Conservation (phyloP, 2,888 invertebrate species). For the Lutraria lutraria region DNA sequence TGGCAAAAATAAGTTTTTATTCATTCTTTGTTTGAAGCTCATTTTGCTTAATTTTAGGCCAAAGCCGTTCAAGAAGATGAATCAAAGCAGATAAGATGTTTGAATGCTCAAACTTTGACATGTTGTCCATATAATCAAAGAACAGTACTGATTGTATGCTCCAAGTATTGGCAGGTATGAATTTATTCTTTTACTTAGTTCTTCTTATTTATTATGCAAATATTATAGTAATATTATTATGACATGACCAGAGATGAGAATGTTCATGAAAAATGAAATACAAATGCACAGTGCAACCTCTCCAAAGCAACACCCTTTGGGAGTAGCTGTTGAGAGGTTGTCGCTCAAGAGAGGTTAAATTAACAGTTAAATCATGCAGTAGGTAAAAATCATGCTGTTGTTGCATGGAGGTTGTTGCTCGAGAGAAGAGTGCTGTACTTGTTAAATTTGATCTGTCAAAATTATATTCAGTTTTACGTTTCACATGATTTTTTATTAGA, state of each 20-base stretch:
- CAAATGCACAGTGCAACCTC: no score
- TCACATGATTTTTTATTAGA: background rate
- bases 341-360: no score
- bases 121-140: conserved; percentile 98
- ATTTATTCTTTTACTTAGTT: background rate
- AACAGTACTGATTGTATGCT: conserved; percentile 98
- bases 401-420: no score
- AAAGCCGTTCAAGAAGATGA: conserved; percentile 94
- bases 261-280: background rate
- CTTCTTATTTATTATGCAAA: background rate
- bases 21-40: no score
- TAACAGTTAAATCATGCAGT: no score
- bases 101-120: conserved; percentile 96
- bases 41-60: conserved; percentile 58
- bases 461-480: no score
- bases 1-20: no score
- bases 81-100: conserved; percentile 97
- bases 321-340: no score
- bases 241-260: background rate
- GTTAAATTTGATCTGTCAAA: no score
- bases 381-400: no score
- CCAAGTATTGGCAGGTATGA: conserved; percentile 97
- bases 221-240: background rate
- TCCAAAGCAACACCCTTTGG: no score
- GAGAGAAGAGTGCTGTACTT: no score